phyloP scores from a whole-genome alignment of 2,888 invertebrate genomes.

The Platerodrilus igneus region DNA sequence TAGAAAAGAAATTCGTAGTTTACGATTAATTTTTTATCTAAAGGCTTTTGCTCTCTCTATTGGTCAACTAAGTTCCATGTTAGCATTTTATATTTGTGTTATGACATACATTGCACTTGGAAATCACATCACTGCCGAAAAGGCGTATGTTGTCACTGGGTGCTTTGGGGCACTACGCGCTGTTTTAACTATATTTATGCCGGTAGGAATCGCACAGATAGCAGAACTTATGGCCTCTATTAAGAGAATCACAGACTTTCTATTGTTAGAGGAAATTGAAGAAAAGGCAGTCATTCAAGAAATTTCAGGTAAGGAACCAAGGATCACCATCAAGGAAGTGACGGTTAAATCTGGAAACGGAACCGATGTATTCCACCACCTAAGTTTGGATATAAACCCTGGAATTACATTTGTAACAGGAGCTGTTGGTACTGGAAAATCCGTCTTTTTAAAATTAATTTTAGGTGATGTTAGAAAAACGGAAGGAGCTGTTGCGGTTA shows the following conservation, averaged over 20 bases:
- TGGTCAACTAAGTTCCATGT: constrained; percentile 37
- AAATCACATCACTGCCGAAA: constrained; percentile 71
- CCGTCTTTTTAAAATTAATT: no score
- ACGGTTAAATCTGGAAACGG: constrained; percentile 55
- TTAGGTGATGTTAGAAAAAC: no score
- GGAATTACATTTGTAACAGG: constrained; percentile 54
- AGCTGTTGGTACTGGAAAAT: constrained; percentile 61
- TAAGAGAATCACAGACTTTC: constrained; percentile 60
- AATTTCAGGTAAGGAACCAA: not conserved
- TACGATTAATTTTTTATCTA: constrained; percentile 39
- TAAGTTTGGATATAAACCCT: constrained; percentile 43
- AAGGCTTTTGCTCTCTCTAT: constrained; percentile 37
- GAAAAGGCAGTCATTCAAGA: constrained; percentile 18
- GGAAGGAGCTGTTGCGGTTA: no score
- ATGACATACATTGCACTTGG: constrained; percentile 64
- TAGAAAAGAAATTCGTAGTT: constrained; percentile 64
- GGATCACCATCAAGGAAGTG: constrained; percentile 49
- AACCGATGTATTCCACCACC: constrained; percentile 38
- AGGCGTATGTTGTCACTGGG: constrained; percentile 83
- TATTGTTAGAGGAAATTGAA: constrained; percentile 59
- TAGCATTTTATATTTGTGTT: constrained; percentile 42
- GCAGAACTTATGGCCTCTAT: constrained; percentile 76
- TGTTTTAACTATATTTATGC: constrained; percentile 85
- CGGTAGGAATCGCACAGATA: constrained; percentile 74
- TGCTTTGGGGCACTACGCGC: constrained; percentile 83